Conservation (phyloP, 2,113 vertebrate genomes). For the Ibidorhyncha struthersii region DNA sequence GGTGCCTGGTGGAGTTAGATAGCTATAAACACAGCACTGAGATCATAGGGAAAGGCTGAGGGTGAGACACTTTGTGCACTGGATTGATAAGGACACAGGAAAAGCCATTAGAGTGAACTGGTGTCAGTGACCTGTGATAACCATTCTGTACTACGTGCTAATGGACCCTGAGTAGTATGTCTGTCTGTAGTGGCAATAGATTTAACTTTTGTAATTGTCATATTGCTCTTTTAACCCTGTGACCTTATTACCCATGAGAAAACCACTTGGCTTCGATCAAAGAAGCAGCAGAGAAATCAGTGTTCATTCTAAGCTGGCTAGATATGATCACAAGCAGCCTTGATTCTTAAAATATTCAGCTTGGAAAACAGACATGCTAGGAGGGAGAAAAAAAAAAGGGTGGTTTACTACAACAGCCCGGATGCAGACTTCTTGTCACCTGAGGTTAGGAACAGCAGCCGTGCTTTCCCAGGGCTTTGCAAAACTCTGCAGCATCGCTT, state of each 20-base stretch:
- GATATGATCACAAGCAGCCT: slow-evolving; percentile 4
- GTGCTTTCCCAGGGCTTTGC: neutral
- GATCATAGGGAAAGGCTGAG: slow-evolving; percentile 65
- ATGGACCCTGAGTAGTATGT: slow-evolving; percentile 36
- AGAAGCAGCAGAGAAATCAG: slow-evolving; percentile 29
- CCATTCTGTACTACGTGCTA: slow-evolving; percentile 57
- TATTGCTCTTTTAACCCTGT: slow-evolving; percentile 58
- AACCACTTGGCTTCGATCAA: slow-evolving; percentile 51
- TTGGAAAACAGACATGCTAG: neutral
- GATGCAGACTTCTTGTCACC: neutral
- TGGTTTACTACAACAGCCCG: neutral
- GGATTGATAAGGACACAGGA: slow-evolving; percentile 79
- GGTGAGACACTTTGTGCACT: slow-evolving; percentile 73
- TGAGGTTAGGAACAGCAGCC: neutral
- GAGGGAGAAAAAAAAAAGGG: too few relatives aligned
- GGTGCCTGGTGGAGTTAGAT: slow-evolving; percentile 71
- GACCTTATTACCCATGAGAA: slow-evolving; percentile 67
- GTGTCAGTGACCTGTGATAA: slow-evolving; percentile 68
- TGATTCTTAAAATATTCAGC: slow-evolving; percentile 1
- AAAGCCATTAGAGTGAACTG: slow-evolving; percentile 69
- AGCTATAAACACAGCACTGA: slow-evolving; percentile 65
- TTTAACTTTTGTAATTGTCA: slow-evolving; percentile 67
- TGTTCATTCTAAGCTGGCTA: neutral
- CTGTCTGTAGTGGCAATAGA: slow-evolving; percentile 33
- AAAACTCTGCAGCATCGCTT: neutral